Evolutionary conservation across 2,888 invertebrate species (phyloP).

Genomic region (Caenorhabditis becei): DNA sequence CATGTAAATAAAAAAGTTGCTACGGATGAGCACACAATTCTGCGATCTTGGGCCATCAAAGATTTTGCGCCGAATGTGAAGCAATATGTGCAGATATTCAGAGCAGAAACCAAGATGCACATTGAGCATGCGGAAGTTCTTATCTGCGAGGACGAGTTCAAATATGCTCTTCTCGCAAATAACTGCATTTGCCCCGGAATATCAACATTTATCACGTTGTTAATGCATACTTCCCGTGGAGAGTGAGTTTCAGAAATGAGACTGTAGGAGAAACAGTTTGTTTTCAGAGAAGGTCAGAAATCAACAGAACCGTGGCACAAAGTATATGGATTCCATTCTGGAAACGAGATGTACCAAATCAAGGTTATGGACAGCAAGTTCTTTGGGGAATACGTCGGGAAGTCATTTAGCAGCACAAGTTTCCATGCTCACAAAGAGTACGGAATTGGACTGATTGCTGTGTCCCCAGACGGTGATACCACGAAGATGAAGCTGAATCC

Average conservation of each 20-base stretch:
- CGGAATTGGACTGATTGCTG: constrained; percentile 95
- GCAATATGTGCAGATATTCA: constrained; percentile 98
- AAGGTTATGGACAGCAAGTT: constrained; percentile 86
- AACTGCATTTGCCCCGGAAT: constrained; percentile 98
- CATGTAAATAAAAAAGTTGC: constrained; percentile 74
- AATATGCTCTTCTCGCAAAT: constrained; percentile 96
- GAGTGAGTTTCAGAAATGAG: constrained; percentile 87
- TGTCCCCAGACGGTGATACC: constrained; percentile 86
- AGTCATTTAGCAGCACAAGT: constrained; percentile 99
- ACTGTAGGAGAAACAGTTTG: not conserved
- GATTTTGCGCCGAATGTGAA: constrained; percentile 97
- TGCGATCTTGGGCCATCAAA: constrained; percentile 97
- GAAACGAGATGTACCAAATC: constrained; percentile 99
- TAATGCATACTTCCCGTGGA: constrained; percentile 96
- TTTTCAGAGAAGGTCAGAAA: constrained; percentile 91
- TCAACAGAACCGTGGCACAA: constrained; percentile 98
- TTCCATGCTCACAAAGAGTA: constrained; percentile 99
- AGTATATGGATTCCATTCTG: constrained; percentile 97
- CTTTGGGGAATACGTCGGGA: constrained; percentile 98
- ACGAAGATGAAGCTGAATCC: constrained; percentile 97
- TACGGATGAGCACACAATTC: constrained; percentile 87
- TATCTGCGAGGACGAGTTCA: constrained; percentile 99
- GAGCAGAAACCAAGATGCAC: constrained; percentile 98
- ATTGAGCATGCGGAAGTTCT: constrained; percentile 99
- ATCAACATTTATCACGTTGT: constrained; percentile 94